Conservation (phyloP, 2,113 vertebrate species). For the Apodemus speciosus region DNA sequence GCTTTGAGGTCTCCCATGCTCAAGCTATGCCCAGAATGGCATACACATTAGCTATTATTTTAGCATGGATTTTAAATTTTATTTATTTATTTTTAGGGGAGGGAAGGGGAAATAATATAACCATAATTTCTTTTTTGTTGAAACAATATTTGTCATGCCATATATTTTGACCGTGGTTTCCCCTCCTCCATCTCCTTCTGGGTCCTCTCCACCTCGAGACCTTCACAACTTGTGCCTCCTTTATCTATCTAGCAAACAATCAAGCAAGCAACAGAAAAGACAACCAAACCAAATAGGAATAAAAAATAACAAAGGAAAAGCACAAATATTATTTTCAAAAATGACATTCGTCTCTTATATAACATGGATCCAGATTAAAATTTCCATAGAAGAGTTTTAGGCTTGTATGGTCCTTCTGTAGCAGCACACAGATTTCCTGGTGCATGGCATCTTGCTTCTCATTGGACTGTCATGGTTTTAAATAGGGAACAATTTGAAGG, state of each 20-base stretch:
- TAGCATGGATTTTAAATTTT: background rate
- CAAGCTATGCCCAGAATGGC: background rate
- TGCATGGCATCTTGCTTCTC: background rate
- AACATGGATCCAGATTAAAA: background rate
- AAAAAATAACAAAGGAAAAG: background rate
- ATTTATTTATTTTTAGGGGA: background rate
- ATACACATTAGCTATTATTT: background rate
- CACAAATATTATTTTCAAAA: background rate
- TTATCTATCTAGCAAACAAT: background rate
- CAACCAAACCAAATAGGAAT: background rate
- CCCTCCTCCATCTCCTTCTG: background rate
- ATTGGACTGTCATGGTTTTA: background rate
- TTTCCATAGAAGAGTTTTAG: background rate
- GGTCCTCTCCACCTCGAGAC: background rate
- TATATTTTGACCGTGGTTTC: background rate
- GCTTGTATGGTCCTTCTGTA: background rate
- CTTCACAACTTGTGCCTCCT: background rate
- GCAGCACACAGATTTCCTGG: background rate
- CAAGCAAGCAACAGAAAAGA: background rate
- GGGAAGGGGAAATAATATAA: background rate
- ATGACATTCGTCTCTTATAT: background rate
- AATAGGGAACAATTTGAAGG: background rate
- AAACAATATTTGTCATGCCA: background rate
- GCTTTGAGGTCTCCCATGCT: background rate
- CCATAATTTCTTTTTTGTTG: background rate